phyloP scores from a whole-genome alignment of 2,797 vertebrate species.

The Xenopus petersii region DNA sequence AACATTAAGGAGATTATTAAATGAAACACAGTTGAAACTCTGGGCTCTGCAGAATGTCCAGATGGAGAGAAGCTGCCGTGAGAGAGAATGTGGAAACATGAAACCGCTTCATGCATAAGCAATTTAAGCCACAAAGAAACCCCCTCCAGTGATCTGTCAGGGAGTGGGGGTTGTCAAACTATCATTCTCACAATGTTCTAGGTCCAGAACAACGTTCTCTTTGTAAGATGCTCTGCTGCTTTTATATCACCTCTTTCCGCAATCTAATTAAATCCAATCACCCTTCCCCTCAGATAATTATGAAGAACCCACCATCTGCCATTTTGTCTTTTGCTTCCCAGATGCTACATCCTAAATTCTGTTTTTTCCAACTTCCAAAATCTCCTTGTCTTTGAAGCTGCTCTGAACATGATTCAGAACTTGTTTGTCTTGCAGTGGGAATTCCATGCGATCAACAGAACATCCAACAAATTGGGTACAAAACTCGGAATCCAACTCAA shows the following conservation, averaged over 20 bases:
- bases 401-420: constrained; percentile 6
- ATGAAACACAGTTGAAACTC: no score
- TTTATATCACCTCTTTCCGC: neutral
- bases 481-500: constrained; percentile 59
- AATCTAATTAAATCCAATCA: constrained; percentile 23
- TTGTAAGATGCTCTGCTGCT: no score
- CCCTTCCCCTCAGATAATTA: constrained; percentile 25
- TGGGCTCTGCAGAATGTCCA: no score
- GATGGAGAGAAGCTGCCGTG: no score
- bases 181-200: no score
- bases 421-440: constrained; percentile 51
- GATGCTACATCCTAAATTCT: constrained; percentile 9
- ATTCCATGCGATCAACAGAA: constrained; percentile 53
- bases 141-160: no score
- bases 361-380: neutral
- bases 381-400: neutral
- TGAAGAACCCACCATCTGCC: constrained; percentile 1
- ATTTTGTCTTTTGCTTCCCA: constrained; percentile 7
- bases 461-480: constrained; percentile 27
- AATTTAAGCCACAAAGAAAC: no score
- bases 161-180: no score
- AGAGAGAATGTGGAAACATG: no score
- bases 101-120: no score
- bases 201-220: no score
- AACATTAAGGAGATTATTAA: no score